Base-by-base conservation (phyloP, 2,113 vertebrate species). In the Pagrus major region DNA sequence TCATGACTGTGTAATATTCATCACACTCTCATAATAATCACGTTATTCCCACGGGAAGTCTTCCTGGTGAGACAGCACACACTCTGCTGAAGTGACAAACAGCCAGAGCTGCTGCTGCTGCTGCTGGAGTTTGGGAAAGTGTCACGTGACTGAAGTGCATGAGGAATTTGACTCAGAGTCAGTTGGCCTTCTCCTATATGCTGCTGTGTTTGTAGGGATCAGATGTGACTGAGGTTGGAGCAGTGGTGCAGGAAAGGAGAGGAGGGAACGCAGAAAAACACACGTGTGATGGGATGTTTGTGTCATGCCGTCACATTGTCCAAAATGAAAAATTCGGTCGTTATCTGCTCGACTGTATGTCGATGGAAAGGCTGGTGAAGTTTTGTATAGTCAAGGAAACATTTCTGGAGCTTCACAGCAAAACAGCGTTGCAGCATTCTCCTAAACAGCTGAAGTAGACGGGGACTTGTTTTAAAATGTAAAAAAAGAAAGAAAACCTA, bases 101-200 rank as follows among this genome's bases (percentile, higher is more conserved):
- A 52, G 46, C 25, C 47, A 58, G 35, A 35, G 31, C 66, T 78
- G 69, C 46, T 46, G 31, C 66, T 78, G 69, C 46, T 46, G 49
- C 51, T 56, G n/a, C 69, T 81, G 75, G 83, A 83, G 86, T 91
- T 89, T 68, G 76, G 83, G 52, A 66, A 88, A 80, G 66, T 83
- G 71, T 82, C 70, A 78, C 67, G 73, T 83, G 84, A 80, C 71
- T 46, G 49, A 37, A 64, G 23, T 41, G 68, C 65, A 61, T 69
- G 66, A 76, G 64, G 69, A 70, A 71, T 52, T 9, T 27, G 37
- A 58, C 61, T 70, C 35, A 39, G 44, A 80, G 65, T 72, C 69
- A 49, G 78, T 73, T 49, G 51, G 71, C 73, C 52, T 55, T 59
- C 42, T 29, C 46, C 58, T 39, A 8, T 27, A 23, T 58, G 61